Evolutionary conservation across 2,888 invertebrate species (phyloP), one percentile per base, ranked within the genome.

Genomic region (Sminthurinus aureus): DNA sequence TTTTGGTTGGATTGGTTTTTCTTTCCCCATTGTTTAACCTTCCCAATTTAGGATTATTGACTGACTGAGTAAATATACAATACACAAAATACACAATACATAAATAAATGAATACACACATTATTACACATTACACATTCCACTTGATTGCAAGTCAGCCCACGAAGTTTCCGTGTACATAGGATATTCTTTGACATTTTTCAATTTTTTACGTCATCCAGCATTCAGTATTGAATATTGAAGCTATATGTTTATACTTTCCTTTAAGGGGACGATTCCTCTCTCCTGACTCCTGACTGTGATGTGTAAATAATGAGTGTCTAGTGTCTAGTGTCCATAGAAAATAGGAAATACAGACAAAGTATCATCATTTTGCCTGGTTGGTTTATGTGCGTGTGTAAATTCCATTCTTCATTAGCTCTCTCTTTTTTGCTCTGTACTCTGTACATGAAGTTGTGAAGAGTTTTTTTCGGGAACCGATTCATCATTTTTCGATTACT

Each of bases 401-500:
- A 58, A 18, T 58, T 18, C 18, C 2, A 58, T 58, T 58, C 58
- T 58, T 58, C 58, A 58, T 58, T 58, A 58, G 18, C 58, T 58
- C 58, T 58, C 9, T 52, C 52, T 52, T 8, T 52, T 8, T 52
- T 52, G 52, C 13, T 52, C 9, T 52, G 52, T 11, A 13, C 52
- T 52, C 13, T 52, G 52, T 52, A 13, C n/a, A n/a, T n/a, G n/a
- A n/a, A 52, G 52, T 13, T 52, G 18, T 69, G 69, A 22, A 20
- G 20, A 69, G 69, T 20, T 71, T 71, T 24, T 71, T 26, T 71
- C 6, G 20, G 13, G 20, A 11, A 24, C 4, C 71, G 24, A 71
- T 71, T 71, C 24, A 71, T 71, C 71, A 71, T 71, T 22, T 71
- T 71, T 71, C 71, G 71, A 71, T 71, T 71, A 71, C 24, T 71